Evolutionary conservation across 2,888 invertebrate genomes (phyloP), one percentile per base, ranked within the genome.

Genomic region (Neoascia interrupta): DNA sequence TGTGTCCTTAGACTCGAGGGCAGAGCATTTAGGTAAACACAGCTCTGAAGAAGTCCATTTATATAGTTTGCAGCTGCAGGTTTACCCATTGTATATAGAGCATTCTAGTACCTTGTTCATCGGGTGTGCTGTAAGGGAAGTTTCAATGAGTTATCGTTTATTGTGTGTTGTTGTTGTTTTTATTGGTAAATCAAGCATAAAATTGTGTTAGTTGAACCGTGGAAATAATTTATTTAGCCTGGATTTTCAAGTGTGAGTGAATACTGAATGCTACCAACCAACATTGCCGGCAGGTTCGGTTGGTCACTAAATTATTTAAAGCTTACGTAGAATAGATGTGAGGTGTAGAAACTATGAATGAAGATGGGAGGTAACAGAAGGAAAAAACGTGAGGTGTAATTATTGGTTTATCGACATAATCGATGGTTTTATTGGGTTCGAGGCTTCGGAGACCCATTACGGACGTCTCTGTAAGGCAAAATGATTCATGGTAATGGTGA

Each of bases 191-290:
- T 75, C 69, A 75, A 69, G 69, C 56, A 63, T 63, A 69, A 70
- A 75, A 75, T 76, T 70, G 58, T 58, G 53, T 70, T 63, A 70
- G 56, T 21, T 45, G 63, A 76, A 70, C 41, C 58, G 56, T 64
- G 49, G 45, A 70, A 53, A 60, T 76, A 58, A 64, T 76, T 64
- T 76, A 76, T 76, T 70, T 70, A 63, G 43, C 51, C 75, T 19
- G 23, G 43, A 41, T 63, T 56, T 51, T 36, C 28, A 51, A 63
- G 54, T n/a, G 41, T 31, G 19, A 47, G 16, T 26, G 37, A 1
- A 31, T 53, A 43, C 4, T 19, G n/a, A 36, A 15, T 37, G 15
- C n/a, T n/a, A n/a, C 15, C 11, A 37, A 10, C 0, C 10, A 16
- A 31, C 8, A 31, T 31, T 31, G 31, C n/a, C 8, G n/a, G 8